Evolutionary conservation across 2,797 vertebrate species (phyloP).

Genomic region (Chaenodraco wilsoni): DNA sequence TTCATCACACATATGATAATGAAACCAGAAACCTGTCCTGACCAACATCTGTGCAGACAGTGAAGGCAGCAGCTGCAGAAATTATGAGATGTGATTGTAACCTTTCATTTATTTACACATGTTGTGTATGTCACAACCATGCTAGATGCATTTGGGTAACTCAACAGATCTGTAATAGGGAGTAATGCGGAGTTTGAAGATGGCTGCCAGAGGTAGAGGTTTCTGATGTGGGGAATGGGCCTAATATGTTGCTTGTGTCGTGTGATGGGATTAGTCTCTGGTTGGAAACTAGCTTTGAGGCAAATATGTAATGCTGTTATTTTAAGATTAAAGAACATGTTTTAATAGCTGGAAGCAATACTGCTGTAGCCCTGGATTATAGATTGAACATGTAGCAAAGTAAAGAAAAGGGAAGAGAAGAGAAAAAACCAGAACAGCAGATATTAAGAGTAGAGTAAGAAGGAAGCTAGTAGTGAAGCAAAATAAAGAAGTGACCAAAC

Average conservation of each 20-base stretch:
- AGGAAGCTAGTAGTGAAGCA: background rate
- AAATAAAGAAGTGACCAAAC: background rate
- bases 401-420: background rate
- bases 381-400: background rate
- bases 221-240: too few relatives aligned
- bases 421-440: background rate
- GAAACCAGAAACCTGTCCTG: slow-evolving; percentile 2
- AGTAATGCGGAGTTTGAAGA: too few relatives aligned
- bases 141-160: too few relatives aligned
- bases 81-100: background rate
- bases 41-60: slow-evolving; percentile 14
- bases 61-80: background rate
- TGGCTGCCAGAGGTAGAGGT: too few relatives aligned
- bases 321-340: background rate
- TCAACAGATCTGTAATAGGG: too few relatives aligned
- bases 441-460: background rate
- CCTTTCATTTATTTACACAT: background rate
- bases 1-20: slow-evolving; percentile 9
- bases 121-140: background rate
- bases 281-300: background rate
- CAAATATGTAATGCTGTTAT: background rate
- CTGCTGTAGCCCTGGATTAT: background rate
- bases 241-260: too few relatives aligned
- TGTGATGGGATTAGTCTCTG: too few relatives aligned
- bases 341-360: background rate